Conservation (phyloP, 2,113 vertebrate genomes). For the Pachyramphus minor region DNA sequence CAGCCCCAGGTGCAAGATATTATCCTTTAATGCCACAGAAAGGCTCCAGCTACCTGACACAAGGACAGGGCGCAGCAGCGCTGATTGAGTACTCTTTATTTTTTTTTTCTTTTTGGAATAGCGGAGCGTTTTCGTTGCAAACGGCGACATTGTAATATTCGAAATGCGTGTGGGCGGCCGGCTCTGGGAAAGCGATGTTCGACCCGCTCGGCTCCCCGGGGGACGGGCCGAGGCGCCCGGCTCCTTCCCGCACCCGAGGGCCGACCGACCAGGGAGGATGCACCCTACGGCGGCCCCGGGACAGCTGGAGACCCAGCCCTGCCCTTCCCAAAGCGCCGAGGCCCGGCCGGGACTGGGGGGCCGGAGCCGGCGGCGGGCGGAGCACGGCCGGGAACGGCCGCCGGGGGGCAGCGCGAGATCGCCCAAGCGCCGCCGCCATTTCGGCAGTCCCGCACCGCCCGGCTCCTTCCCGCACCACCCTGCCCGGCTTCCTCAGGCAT, state of each 20-base stretch:
- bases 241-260: background rate
- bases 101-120: background rate
- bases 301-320: fast-evolving
- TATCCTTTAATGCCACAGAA: background rate
- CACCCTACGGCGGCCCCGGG: too few relatives aligned
- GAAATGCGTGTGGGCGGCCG: fast-evolving
- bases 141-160: background rate
- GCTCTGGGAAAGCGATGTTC: fast-evolving
- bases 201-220: background rate
- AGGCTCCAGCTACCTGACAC: background rate
- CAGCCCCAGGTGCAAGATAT: background rate
- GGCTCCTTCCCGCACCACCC: background rate
- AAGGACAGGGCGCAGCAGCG: background rate
- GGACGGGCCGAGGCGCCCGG: too few relatives aligned
- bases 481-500: too few relatives aligned
- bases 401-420: constrained; percentile 53
- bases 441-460: background rate
- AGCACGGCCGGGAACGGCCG: constrained; percentile 30
- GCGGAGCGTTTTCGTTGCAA: background rate
- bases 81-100: background rate
- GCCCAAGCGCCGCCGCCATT: background rate
- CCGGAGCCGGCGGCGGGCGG: background rate
- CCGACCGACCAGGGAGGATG: too few relatives aligned
- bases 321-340: too few relatives aligned
- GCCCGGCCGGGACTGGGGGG: too few relatives aligned